These are phyloP conservation scores for Diaprepes abbreviatus DNA, from an alignment of 2,888 invertebrate genomes.

Conservation along the genomic window DNA sequence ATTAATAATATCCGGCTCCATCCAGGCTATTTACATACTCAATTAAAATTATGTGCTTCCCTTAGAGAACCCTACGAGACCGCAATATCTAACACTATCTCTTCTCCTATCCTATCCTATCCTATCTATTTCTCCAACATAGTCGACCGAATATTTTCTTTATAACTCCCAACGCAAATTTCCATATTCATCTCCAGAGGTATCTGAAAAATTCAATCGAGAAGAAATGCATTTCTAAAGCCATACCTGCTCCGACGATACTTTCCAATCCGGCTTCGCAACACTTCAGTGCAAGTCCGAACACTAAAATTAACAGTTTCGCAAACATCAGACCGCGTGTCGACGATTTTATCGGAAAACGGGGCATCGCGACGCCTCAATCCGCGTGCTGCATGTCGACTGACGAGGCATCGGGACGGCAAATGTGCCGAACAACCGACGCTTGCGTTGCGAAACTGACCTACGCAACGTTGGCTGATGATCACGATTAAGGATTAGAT, in stretches of 20 bases:
- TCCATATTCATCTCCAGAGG: no score
- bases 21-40: no score
- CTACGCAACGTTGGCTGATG: conserved; percentile 46
- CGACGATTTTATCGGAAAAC: conserved; percentile 8
- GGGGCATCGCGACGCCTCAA: conserved; percentile 13
- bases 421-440: conserved; percentile 26
- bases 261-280: conserved; percentile 41
- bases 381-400: conserved; percentile 36
- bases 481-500: conserved; percentile 6
- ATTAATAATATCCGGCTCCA: no score
- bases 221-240: no score
- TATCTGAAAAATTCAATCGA: no score
- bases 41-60: no score
- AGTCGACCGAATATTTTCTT: no score
- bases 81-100: no score
- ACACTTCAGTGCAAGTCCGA: conserved; percentile 28
- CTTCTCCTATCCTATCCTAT: no score
- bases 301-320: conserved; percentile 39
- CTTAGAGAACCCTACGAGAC: no score
- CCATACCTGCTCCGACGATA: conserved; percentile 43
- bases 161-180: no score
- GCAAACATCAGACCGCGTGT: conserved; percentile 42
- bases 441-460: conserved; percentile 49
- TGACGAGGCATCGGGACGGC: conserved; percentile 20
- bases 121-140: no score